These are phyloP conservation scores for Albula goreensis DNA, from an alignment of 2,113 vertebrate species.

Conservation along the genomic window DNA sequence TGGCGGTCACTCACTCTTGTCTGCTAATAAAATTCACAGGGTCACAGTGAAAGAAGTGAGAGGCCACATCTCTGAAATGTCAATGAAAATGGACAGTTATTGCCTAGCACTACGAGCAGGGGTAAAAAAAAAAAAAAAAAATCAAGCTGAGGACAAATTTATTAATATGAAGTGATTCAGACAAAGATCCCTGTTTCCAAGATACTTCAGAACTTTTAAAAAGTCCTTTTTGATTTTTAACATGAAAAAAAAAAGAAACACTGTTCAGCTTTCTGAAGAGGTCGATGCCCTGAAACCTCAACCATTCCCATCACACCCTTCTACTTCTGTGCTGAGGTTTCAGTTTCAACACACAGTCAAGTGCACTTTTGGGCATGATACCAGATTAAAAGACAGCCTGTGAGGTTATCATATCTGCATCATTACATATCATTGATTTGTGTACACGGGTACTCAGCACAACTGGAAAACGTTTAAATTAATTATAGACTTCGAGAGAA, in stretches of 20 bases:
- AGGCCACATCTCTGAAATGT: slow-evolving; percentile 47
- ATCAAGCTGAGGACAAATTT: slow-evolving; percentile 32
- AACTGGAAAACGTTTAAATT: not conserved
- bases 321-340: not conserved
- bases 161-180: slow-evolving; percentile 42
- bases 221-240: slow-evolving; percentile 18
- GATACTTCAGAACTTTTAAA: not conserved
- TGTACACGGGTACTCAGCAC: not conserved
- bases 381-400: not conserved
- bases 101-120: slow-evolving; percentile 21
- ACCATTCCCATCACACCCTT: not conserved
- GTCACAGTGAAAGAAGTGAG: slow-evolving; percentile 40
- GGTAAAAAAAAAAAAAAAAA: not conserved
- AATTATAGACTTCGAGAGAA: too few relatives aligned
- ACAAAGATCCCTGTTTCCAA: slow-evolving; percentile 11
- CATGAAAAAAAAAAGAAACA: not conserved
- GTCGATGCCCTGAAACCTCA: not conserved
- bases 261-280: slow-evolving; percentile 6
- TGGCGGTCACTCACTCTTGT: slow-evolving; percentile 33
- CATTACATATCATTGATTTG: not conserved
- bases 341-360: not conserved
- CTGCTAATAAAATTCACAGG: slow-evolving; percentile 58
- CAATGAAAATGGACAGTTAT: slow-evolving; percentile 36
- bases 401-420: not conserved
- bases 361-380: not conserved